Evolutionary conservation across 2,888 invertebrate species (phyloP), one percentile per base, ranked within the genome.

Genomic region (Mythimna loreyi): DNA sequence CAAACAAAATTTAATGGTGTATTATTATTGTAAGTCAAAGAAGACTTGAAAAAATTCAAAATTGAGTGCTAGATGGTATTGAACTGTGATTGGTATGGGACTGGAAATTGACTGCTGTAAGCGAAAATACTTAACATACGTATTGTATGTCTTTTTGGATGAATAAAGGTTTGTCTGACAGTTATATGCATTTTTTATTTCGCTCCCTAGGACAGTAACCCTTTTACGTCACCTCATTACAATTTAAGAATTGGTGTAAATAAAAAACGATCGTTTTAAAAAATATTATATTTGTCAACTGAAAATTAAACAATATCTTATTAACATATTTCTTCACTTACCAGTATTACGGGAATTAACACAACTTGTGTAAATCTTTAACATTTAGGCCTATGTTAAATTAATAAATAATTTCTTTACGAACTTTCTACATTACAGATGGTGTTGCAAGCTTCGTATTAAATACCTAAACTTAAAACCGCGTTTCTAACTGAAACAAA

Each of bases 201-300:
- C 5, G 19, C 3, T 40, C 5, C 21, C n/a, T 49, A 28, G 33
- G 13, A 23, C 5, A 33, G 11, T 5, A 8, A 33, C 23, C 23
- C 16, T 36, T 36, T 16, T 23, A 36, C n/a, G n/a, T n/a, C n/a
- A n/a, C n/a, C n/a, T n/a, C n/a, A n/a, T n/a, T n/a, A n/a, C n/a
- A n/a, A n/a, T n/a, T n/a, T n/a, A n/a, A n/a, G n/a, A n/a, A 33
- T 8, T 25, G 3, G n/a, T 55, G 66, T 73, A 75, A 77, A 80
- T 85, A 86, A 86, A 74, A 84, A 73, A 66, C 74, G 72, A 43
- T 61, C 67, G 52, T 76, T 86, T 81, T 89, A 90, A 92, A 93
- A 95, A 95, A 95, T 94, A 94, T 91, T 92, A 92, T 95, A 95
- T 95, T 95, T 95, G 94, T 95, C 95, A 95, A 95, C 95, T 93